phyloP scores from a whole-genome alignment of 2,797 vertebrate species.

The Argyrosomus regius region DNA sequence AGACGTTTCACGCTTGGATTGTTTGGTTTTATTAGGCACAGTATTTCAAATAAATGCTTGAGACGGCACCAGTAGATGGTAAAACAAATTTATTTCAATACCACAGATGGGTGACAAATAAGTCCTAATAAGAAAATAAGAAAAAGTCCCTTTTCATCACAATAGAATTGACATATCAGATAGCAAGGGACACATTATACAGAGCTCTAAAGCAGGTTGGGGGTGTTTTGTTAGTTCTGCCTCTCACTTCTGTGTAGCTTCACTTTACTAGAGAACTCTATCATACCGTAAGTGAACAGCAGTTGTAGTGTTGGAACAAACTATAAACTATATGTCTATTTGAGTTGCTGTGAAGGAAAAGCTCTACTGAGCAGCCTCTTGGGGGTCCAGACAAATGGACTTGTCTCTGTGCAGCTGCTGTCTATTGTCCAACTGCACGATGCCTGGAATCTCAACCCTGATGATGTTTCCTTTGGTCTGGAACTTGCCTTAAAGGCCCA shows the following conservation, averaged over 20 bases:
- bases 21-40: neutral
- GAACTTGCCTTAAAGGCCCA: conserved; percentile 16
- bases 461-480: conserved; percentile 57
- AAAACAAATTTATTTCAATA: conserved; percentile 3
- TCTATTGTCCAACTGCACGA: conserved; percentile 58
- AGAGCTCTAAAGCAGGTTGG: conserved; percentile 14
- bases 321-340: conserved; percentile 57
- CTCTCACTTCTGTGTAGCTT: conserved; percentile 4
- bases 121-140: too few relatives aligned
- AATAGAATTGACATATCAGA: neutral
- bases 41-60: neutral
- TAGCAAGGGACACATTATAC: neutral
- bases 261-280: conserved; percentile 23
- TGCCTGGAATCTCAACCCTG: conserved; percentile 56
- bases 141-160: neutral
- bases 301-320: conserved; percentile 61
- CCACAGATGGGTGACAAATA: neutral
- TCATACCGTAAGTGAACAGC: conserved; percentile 37
- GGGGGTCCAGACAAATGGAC: conserved; percentile 68
- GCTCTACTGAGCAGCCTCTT: conserved; percentile 59
- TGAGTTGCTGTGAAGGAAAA: conserved; percentile 66
- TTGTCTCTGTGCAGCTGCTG: conserved; percentile 70
- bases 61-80: neutral
- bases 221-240: conserved; percentile 4
- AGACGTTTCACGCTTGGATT: neutral